Conservation (phyloP, 2,888 invertebrate species). For the Sesamia inferens region DNA sequence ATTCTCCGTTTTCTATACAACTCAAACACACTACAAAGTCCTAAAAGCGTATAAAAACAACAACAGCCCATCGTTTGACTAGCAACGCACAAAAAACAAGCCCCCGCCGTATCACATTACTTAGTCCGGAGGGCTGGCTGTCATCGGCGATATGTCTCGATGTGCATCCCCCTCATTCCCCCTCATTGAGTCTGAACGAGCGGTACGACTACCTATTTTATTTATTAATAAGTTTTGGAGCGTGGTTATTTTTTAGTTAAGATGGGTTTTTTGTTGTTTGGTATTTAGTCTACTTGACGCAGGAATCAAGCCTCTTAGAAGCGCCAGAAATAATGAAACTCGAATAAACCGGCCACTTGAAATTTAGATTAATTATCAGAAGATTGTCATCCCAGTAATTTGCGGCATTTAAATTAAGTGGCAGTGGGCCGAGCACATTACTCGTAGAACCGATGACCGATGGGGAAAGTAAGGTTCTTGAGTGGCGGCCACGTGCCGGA, state of each 20-base stretch:
- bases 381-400: background rate
- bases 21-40: slow-evolving; percentile 1
- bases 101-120: slow-evolving; percentile 68
- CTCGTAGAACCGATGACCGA: no score
- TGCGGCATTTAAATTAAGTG: no score
- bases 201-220: slow-evolving; percentile 51
- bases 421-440: no score
- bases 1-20: background rate
- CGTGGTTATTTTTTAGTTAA: slow-evolving; percentile 10
- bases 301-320: background rate
- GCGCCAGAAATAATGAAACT: background rate
- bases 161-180: slow-evolving; percentile 62
- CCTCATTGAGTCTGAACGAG: slow-evolving; percentile 54
- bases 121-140: slow-evolving; percentile 67
- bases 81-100: slow-evolving; percentile 38
- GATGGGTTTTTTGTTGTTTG: slow-evolving; percentile 5
- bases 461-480: no score
- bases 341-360: background rate
- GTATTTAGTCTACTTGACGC: background rate
- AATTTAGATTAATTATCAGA: background rate
- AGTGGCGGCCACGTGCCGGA: no score
- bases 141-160: slow-evolving; percentile 67
- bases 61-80: slow-evolving; percentile 36
- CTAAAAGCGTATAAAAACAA: slow-evolving; percentile 43
- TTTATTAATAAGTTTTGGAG: slow-evolving; percentile 36